phyloP scores from a whole-genome alignment of 2,113 vertebrate genomes.

The Lepus americanus region DNA sequence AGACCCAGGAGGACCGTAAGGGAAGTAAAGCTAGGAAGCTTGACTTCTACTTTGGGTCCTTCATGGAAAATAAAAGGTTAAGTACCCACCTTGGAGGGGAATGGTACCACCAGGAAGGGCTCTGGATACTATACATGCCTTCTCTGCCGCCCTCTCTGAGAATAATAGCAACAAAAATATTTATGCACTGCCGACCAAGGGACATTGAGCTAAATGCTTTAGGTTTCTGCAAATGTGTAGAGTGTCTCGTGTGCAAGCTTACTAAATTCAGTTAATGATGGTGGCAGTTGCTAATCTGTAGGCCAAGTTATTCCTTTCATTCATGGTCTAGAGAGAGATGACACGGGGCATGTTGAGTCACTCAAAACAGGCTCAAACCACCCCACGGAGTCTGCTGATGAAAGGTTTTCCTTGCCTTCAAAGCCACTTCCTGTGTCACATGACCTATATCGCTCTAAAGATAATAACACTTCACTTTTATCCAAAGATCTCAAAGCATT shows the following conservation, averaged over 20 bases:
- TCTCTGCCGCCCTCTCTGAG: neutral
- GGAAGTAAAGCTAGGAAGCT: conserved; percentile 30
- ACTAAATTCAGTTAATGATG: conserved; percentile 61
- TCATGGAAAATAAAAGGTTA: neutral
- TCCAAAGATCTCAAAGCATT: conserved; percentile 84
- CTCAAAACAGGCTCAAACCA: conserved; percentile 80
- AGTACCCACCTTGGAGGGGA: neutral
- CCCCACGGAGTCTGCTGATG: conserved; percentile 80
- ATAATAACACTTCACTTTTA: conserved; percentile 84
- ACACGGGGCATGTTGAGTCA: conserved; percentile 77
- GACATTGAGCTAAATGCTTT: conserved; percentile 36
- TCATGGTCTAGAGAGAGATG: conserved; percentile 70
- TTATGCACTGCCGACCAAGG: neutral
- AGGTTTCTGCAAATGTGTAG: conserved; percentile 56
- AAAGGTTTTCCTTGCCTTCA: conserved; percentile 83
- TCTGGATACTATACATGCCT: neutral
- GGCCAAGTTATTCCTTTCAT: conserved; percentile 73
- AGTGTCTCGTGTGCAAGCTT: neutral
- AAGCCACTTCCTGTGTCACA: conserved; percentile 83
- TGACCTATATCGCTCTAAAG: conserved; percentile 79
- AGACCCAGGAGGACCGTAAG: neutral
- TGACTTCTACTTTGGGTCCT: neutral
- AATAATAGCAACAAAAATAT: conserved; percentile 1
- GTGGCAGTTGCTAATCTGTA: conserved; percentile 67
- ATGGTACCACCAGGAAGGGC: neutral